phyloP scores from a whole-genome alignment of 2,113 vertebrate genomes.

The Falco punctatus region DNA sequence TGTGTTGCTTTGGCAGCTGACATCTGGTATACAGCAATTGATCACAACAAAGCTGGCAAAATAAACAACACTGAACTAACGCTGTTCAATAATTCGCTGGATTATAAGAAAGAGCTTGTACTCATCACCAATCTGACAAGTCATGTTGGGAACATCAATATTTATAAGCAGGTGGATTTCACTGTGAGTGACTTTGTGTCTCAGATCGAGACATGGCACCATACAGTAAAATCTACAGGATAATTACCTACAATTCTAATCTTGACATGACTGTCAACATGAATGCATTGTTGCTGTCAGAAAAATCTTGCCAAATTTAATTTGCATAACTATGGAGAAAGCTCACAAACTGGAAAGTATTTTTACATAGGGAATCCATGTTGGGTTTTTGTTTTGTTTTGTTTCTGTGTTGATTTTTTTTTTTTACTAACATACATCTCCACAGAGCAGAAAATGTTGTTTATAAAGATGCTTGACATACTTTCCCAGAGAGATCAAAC shows the following conservation, averaged over 20 bases:
- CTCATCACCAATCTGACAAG: slow-evolving; percentile 61
- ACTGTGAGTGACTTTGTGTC: slow-evolving; percentile 39
- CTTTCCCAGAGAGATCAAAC: slow-evolving; percentile 51
- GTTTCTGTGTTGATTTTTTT: neutral
- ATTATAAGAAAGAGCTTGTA: slow-evolving; percentile 59
- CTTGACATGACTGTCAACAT: slow-evolving; percentile 38
- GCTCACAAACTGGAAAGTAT: slow-evolving; percentile 18
- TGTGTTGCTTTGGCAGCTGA: slow-evolving; percentile 58
- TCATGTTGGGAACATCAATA: slow-evolving; percentile 63
- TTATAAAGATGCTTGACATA: slow-evolving; percentile 23
- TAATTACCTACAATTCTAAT: slow-evolving; percentile 45
- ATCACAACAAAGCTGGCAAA: slow-evolving; percentile 58
- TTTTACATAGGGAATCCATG: neutral
- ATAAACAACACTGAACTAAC: slow-evolving; percentile 55
- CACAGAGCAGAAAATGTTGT: slow-evolving; percentile 23
- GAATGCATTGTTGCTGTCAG: slow-evolving; percentile 12
- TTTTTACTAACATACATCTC: neutral
- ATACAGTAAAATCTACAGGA: slow-evolving; percentile 41
- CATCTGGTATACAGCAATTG: slow-evolving; percentile 60
- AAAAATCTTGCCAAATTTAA: slow-evolving; percentile 52
- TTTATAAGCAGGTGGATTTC: slow-evolving; percentile 65
- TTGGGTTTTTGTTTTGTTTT: neutral
- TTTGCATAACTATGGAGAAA: slow-evolving; percentile 20
- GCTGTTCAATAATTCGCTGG: slow-evolving; percentile 60
- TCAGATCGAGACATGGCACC: slow-evolving; percentile 49